Conservation (phyloP, 2,113 vertebrate genomes). For the Boulengeromyrus knoepffleri region DNA sequence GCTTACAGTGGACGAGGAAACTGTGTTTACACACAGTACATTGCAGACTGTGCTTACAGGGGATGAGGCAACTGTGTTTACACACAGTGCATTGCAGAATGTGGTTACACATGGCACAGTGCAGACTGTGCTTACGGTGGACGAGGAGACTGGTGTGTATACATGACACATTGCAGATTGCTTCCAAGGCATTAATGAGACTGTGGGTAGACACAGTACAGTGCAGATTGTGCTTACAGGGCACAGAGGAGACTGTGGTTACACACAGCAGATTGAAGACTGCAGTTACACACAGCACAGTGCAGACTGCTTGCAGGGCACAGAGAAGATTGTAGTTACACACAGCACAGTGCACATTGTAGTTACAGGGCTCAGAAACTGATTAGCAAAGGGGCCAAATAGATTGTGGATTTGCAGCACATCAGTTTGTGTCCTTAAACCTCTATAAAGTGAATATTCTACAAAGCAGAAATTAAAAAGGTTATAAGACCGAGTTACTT, state of each 20-base stretch:
- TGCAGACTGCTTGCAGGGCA: background rate
- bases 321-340: background rate
- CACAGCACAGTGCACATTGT: background rate
- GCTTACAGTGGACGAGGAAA: too few species aligned
- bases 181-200: background rate
- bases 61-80: background rate
- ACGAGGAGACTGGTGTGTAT: slow-evolving; percentile 43
- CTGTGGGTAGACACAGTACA: slow-evolving; percentile 45
- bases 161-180: background rate
- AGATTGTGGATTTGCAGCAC: background rate
- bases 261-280: background rate
- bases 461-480: background rate
- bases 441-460: background rate
- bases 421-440: background rate
- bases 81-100: background rate
- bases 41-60: background rate
- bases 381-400: background rate
- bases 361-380: background rate
- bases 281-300: background rate
- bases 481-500: background rate
- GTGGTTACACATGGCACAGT: background rate
- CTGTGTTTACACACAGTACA: background rate
- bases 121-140: background rate
- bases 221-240: background rate
- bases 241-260: background rate